These are phyloP conservation scores for Leptinotarsa lineolata DNA, from an alignment of 1,140 invertebrate genomes.

Conservation along the genomic window DNA sequence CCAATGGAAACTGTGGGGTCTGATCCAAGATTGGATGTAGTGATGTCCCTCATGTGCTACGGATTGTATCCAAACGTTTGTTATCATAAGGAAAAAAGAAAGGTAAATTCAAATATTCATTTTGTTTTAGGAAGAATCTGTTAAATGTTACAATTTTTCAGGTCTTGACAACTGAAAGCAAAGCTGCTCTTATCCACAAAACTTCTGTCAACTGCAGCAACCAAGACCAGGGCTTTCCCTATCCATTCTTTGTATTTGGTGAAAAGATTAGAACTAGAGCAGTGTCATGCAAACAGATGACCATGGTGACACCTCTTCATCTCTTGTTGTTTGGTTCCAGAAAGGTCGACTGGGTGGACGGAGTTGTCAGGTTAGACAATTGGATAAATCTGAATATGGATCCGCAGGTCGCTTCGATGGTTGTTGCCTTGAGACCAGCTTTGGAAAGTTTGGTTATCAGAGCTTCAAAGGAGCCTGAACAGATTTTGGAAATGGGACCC, in stretches of 20 bases:
- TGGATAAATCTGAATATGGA: conserved; percentile 93
- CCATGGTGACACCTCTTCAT: conserved; percentile 94
- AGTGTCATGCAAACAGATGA: conserved; percentile 97
- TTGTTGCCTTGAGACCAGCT: conserved; percentile 84
- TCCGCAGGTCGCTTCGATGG: conserved; percentile 73
- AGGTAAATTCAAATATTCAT: conserved; percentile 56
- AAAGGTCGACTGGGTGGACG: conserved; percentile 69
- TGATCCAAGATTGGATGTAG: conserved; percentile 82
- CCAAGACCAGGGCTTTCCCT: conserved; percentile 82
- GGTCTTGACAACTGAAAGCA: conserved; percentile 94
- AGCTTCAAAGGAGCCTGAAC: conserved; percentile 78
- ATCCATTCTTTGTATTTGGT: conserved; percentile 96
- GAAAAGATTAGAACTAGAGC: conserved; percentile 96
- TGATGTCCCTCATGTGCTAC: conserved; percentile 84
- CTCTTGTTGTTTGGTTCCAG: conserved; percentile 87
- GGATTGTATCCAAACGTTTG: conserved; percentile 97
- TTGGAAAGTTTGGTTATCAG: conserved; percentile 83
- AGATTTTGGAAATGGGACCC: conserved; percentile 61
- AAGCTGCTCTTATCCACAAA: conserved; percentile 92
- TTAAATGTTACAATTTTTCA: conserved; percentile 45
- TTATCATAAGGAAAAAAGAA: conserved; percentile 92
- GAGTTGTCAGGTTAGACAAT: conserved; percentile 79
- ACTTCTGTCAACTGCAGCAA: conserved; percentile 95
- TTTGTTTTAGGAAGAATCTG: neutral
- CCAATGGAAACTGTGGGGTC: conserved; percentile 75